These are phyloP conservation scores for Radopholus similis DNA, from an alignment of 1,140 invertebrate species.

Conservation along the genomic window DNA sequence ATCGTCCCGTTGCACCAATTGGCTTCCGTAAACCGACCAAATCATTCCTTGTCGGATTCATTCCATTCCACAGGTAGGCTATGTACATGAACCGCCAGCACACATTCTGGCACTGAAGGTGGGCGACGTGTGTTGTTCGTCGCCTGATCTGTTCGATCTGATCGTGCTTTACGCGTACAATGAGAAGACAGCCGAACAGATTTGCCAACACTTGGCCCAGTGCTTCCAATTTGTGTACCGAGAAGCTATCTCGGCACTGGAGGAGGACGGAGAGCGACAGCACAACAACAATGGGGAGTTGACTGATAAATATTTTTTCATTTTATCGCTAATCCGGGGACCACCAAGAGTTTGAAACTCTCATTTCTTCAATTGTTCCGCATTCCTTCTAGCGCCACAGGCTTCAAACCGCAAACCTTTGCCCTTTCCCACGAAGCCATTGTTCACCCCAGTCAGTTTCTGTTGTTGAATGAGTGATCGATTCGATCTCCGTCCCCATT, in stretches of 20 bases:
- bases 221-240: constrained; percentile 45
- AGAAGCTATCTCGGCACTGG: constrained; percentile 23
- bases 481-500: neutral
- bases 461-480: too few species aligned
- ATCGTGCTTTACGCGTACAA: constrained; percentile 41
- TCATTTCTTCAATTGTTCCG: neutral
- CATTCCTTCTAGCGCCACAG: neutral
- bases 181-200: constrained; percentile 39
- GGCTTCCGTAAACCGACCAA: constrained; percentile 19
- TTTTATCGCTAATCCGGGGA: neutral
- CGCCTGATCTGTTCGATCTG: constrained; percentile 34
- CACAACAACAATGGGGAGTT: neutral
- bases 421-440: neutral
- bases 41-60: neutral
- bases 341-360: neutral
- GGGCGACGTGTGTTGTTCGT: constrained; percentile 6
- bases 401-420: neutral
- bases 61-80: constrained; percentile 20
- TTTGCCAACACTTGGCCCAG: constrained; percentile 40
- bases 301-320: neutral
- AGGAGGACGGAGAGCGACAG: neutral
- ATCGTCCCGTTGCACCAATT: constrained; percentile 42
- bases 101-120: constrained; percentile 42
- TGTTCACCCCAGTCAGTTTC: too few species aligned
- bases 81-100: constrained; percentile 29